Conservation (phyloP, 2,113 vertebrate genomes). For the Aleadryas rufinucha region DNA sequence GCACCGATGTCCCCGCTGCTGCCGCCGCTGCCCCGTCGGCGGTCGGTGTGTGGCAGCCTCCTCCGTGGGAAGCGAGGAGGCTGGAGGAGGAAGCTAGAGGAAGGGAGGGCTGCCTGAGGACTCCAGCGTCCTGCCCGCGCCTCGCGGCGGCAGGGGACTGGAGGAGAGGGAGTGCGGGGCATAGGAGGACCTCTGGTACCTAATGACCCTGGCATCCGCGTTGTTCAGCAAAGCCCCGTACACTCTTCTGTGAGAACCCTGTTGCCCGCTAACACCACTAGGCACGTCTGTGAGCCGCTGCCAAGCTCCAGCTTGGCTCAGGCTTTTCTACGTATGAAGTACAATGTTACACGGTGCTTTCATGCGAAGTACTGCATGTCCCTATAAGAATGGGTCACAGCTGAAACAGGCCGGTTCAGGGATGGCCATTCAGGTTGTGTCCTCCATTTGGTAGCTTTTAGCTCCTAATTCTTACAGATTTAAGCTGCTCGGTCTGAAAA, state of each 20-base stretch:
- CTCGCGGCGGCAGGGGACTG: background rate
- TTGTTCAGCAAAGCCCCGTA: rapidly evolving
- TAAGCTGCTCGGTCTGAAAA: background rate
- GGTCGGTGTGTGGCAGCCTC: background rate
- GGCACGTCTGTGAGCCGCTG: rapidly evolving
- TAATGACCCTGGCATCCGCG: rapidly evolving
- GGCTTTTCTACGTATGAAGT: rapidly evolving
- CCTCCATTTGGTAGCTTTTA: rapidly evolving
- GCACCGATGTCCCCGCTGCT: too few relatives aligned
- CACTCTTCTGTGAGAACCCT: rapidly evolving
- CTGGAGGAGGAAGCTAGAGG: background rate
- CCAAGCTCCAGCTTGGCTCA: too few relatives aligned
- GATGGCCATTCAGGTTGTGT: rapidly evolving
- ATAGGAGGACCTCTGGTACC: rapidly evolving
- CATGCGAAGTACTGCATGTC: rapidly evolving
- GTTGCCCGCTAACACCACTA: rapidly evolving
- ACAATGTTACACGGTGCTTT: background rate
- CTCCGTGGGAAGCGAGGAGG: background rate
- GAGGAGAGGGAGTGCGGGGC: rapidly evolving
- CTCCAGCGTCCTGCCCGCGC: background rate
- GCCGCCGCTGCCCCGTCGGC: background rate
- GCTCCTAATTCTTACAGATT: background rate
- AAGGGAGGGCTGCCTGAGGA: too few relatives aligned
- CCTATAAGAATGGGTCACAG: rapidly evolving
- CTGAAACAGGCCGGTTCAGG: rapidly evolving